Evolutionary conservation across 1,140 invertebrate genomes (phyloP).

Genomic region (Prorops nasuta): DNA sequence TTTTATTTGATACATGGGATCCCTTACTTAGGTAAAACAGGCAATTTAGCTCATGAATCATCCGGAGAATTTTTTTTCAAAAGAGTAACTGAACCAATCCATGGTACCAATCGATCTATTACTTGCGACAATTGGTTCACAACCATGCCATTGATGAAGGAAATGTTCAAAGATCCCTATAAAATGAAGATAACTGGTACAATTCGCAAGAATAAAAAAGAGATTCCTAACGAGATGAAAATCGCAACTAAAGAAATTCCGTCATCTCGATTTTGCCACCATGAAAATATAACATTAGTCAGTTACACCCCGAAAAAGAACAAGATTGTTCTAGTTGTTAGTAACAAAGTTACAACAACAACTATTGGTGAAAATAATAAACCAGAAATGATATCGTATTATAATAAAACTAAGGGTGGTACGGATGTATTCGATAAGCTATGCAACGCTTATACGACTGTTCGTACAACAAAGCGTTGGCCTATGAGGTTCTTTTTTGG

Average conservation of each 20-base stretch:
- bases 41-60: not conserved
- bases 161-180: conserved; percentile 18
- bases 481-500: conserved; percentile 31
- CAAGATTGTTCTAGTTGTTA: conserved; percentile 37
- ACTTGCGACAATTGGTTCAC: conserved; percentile 46
- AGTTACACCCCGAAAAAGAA: conserved; percentile 31
- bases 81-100: conserved; percentile 17
- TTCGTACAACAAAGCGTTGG: conserved; percentile 40
- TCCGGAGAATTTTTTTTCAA: conserved; percentile 5
- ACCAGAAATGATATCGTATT: too few species aligned
- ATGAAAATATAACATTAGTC: conserved; percentile 28
- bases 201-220: conserved; percentile 36
- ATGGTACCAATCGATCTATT: conserved; percentile 33
- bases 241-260: conserved; percentile 5
- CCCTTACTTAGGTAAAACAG: conserved; percentile 40
- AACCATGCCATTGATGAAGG: conserved; percentile 27
- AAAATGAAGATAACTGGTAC: conserved; percentile 34
- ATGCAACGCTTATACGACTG: too few species aligned
- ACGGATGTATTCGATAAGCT: too few species aligned
- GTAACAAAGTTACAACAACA: conserved; percentile 15
- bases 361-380: conserved; percentile 25
- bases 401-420: too few species aligned
- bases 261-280: conserved; percentile 6
- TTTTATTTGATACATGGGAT: conserved; percentile 23
- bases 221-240: conserved; percentile 29